Conservation (phyloP, 1,140 invertebrate species). For the Ditylenchus dipsaci region DNA sequence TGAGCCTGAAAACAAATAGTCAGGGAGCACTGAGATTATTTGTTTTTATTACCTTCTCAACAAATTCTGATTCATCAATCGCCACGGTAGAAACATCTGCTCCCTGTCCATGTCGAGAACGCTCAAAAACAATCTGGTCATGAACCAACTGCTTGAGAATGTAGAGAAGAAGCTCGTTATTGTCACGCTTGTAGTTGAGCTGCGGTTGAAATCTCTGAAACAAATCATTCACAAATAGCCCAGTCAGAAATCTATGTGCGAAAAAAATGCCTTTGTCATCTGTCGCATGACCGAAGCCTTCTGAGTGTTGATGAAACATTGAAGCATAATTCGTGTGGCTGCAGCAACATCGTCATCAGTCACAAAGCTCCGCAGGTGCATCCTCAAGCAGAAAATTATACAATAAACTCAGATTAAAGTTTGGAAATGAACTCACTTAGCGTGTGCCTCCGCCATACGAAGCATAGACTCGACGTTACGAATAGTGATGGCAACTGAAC, state of each 20-base stretch:
- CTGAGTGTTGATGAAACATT: conserved; percentile 96
- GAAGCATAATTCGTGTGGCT: conserved; percentile 89
- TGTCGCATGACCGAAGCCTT: conserved; percentile 93
- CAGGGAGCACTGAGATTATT: too few species aligned
- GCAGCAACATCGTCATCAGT: conserved; percentile 90
- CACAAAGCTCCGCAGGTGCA: conserved; percentile 88
- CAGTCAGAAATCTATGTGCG: neutral
- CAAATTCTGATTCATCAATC: conserved; percentile 82
- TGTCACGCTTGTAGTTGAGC: conserved; percentile 85
- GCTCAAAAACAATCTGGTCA: conserved; percentile 81
- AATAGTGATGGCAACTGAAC: conserved; percentile 93
- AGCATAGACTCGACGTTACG: conserved; percentile 98
- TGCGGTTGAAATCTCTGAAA: conserved; percentile 83
- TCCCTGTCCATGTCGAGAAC: conserved; percentile 53
- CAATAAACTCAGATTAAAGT: neutral
- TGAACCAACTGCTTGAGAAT: conserved; percentile 85
- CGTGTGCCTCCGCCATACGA: conserved; percentile 74
- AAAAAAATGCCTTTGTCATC: conserved; percentile 78
- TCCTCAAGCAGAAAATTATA: conserved; percentile 53
- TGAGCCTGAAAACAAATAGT: conserved; percentile 67
- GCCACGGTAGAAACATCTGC: conserved; percentile 65
- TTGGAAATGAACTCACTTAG: neutral
- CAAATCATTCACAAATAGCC: neutral
- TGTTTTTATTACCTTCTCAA: conserved; percentile 75
- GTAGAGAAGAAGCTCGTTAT: conserved; percentile 90